phyloP scores from a whole-genome alignment of 2,888 invertebrate genomes.

The Leptodirus hochenwartii region DNA sequence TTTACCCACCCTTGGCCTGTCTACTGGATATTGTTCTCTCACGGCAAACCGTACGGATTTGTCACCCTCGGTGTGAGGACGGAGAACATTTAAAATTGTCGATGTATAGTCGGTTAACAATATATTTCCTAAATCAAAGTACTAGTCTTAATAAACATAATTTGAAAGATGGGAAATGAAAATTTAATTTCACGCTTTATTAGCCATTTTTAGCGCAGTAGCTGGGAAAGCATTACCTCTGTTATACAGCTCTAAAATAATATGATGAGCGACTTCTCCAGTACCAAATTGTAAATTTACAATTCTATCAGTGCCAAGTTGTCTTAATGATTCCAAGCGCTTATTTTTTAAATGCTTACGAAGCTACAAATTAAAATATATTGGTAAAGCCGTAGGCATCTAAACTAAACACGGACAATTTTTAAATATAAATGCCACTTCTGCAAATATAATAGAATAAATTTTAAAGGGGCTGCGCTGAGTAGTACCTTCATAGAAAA shows the following conservation, averaged over 20 bases:
- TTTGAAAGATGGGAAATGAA: no score
- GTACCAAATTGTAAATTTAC: constrained; percentile 91
- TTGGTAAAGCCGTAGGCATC: no score
- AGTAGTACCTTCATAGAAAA: constrained; percentile 96
- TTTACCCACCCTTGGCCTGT: constrained; percentile 46
- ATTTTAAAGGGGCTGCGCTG: no score
- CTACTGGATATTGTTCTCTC: constrained; percentile 75
- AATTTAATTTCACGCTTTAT: no score
- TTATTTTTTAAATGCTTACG: constrained; percentile 95
- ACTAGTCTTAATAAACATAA: no score
- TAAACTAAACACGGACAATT: no score
- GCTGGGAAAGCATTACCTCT: no score
- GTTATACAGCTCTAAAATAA: constrained; percentile 90
- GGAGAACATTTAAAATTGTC: constrained; percentile 79
- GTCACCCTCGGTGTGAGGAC: constrained; percentile 84
- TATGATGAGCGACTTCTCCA: constrained; percentile 83
- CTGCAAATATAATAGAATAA: no score
- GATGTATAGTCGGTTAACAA: constrained; percentile 81
- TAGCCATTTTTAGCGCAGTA: no score
- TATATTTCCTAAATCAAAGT: no score
- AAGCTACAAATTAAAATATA: constrained; percentile 37
- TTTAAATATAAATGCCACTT: no score
- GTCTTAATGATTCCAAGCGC: constrained; percentile 66
- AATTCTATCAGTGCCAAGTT: constrained; percentile 86
- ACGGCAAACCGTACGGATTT: constrained; percentile 83